Percentiles rank a stretch among this genome's conserved stretches.
phyloP scores from a whole-genome alignment of 2,113 vertebrate genomes.

The Gobius niger region DNA sequence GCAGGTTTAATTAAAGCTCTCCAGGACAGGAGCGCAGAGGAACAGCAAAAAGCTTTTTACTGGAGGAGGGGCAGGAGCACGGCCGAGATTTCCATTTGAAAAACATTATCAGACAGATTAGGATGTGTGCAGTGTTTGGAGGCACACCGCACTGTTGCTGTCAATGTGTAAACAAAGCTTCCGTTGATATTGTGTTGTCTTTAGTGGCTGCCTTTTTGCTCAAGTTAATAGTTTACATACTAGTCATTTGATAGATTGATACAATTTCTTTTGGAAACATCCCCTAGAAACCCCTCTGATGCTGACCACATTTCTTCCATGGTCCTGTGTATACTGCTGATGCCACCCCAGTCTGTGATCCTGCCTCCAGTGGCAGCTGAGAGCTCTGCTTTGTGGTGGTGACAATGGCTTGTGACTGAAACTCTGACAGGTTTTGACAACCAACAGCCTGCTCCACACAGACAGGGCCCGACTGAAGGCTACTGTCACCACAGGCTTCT shows the following conservation, averaged over 20 bases:
- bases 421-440: constrained; percentile 57
- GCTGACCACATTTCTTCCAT: constrained; percentile 14
- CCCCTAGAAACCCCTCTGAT: neutral
- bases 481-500: constrained; percentile 35
- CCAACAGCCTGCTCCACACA: constrained; percentile 46
- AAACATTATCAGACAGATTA: constrained; percentile 54
- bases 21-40: constrained; percentile 30
- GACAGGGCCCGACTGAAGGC: constrained; percentile 40
- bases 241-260: too few relatives aligned
- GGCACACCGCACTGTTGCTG: constrained; percentile 33
- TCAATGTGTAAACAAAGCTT: constrained; percentile 36
- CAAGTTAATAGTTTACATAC: neutral
- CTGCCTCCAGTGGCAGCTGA: constrained; percentile 40
- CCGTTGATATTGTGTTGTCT: constrained; percentile 25
- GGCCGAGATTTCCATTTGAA: constrained; percentile 50
- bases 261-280: neutral
- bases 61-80: constrained; percentile 34
- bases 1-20: constrained; percentile 61
- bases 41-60: constrained; percentile 64
- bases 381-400: constrained; percentile 44
- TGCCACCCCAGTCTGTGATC: constrained; percentile 37
- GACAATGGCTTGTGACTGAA: constrained; percentile 56
- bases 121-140: constrained; percentile 48
- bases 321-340: constrained; percentile 13
- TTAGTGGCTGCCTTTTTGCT: constrained; percentile 5